A percentile compares a stretch with the other conserved stretches of the same genome.
Conservation (phyloP, 2,888 invertebrate species). For the Lottia gigantea region DNA sequence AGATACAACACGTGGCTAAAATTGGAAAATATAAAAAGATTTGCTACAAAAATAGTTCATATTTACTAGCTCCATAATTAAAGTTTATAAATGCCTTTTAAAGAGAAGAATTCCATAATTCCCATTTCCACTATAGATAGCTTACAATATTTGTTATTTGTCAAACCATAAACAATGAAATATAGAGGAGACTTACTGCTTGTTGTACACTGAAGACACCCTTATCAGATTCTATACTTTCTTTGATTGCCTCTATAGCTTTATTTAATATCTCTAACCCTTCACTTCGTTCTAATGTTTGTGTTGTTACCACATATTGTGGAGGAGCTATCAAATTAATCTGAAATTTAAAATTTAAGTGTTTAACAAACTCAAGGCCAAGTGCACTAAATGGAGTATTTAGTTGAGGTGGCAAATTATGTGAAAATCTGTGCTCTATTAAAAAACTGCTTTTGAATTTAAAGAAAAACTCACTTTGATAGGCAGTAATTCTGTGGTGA, state of each 20-base stretch:
- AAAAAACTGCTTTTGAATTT: background rate
- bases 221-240: slow-evolving; percentile 82
- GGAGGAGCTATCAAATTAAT: slow-evolving; percentile 99
- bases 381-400: background rate
- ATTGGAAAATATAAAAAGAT: slow-evolving; percentile 28
- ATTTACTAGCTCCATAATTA: too few relatives aligned
- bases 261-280: slow-evolving; percentile 89
- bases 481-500: slow-evolving; percentile 92
- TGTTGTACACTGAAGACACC: slow-evolving; percentile 95
- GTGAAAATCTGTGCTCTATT: too few relatives aligned
- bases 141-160: background rate
- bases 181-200: slow-evolving; percentile 77
- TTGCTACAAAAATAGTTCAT: too few relatives aligned
- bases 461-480: slow-evolving; percentile 76
- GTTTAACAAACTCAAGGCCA: too few relatives aligned
- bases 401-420: background rate
- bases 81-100: too few relatives aligned
- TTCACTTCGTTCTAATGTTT: slow-evolving; percentile 94
- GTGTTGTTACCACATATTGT: slow-evolving; percentile 97
- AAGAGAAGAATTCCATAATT: too few relatives aligned
- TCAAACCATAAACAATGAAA: background rate
- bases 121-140: background rate
- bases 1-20: slow-evolving; percentile 94
- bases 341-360: slow-evolving; percentile 54
- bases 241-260: slow-evolving; percentile 88